Evolutionary conservation across 2,113 vertebrate genomes (phyloP).

Genomic region (Brienomyrus brachyistius): DNA sequence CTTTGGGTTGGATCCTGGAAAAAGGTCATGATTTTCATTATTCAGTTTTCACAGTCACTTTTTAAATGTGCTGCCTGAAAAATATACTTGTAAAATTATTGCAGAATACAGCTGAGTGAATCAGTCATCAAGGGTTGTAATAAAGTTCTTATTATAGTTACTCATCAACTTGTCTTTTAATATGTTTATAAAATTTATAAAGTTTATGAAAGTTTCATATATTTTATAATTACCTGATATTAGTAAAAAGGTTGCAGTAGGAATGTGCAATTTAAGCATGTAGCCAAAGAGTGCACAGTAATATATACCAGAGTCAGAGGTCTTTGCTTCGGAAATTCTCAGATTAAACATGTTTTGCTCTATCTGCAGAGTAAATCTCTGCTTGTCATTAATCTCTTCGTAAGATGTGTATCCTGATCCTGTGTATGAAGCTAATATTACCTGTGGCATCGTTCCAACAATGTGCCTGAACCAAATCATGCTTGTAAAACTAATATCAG

Average conservation of each 20-base stretch:
- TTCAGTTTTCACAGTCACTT: background rate
- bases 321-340: background rate
- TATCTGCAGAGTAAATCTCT: background rate
- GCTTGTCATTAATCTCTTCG: background rate
- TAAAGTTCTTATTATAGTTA: background rate
- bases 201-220: background rate
- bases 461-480: background rate
- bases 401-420: background rate
- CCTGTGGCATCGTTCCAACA: background rate
- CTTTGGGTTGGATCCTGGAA: background rate
- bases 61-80: background rate
- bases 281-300: background rate
- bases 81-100: background rate
- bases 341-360: constrained; percentile 1
- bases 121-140: background rate
- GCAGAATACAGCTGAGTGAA: background rate
- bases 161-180: background rate
- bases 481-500: background rate
- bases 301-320: background rate
- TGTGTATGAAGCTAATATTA: background rate
- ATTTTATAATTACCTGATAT: background rate
- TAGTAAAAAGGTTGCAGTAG: background rate
- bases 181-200: background rate
- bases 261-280: background rate
- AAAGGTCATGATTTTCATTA: background rate